Base-by-base conservation (phyloP, 2,797 vertebrate species). In the Smutsia gigantea region DNA sequence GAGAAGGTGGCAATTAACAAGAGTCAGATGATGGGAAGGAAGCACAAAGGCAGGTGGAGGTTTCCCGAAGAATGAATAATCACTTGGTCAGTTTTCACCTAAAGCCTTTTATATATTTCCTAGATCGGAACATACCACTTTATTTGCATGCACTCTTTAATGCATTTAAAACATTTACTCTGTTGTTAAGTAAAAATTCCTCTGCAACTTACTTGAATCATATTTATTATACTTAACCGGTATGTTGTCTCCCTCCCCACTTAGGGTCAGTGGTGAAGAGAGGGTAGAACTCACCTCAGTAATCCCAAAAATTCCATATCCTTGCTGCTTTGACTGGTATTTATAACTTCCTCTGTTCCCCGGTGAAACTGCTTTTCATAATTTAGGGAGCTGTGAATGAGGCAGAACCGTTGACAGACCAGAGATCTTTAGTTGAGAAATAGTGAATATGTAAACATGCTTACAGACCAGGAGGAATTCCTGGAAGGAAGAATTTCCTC, bases 401-500 rank as follows among this genome's bases (percentile, higher is more conserved):
- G 51, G 21, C 1, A 27, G 74, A 91, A 94, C 19, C 9, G 72
- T 59, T 87, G 64, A 84, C 53, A 63, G 34, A 34, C 66, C 34
- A 27, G 64, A 61, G 34, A 64, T 37, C 74, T 94, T 57, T 46
- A 39, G 77, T 25, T 81, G 55, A 97, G 79, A 82, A 94, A 23
- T 57, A n/a, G 69, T 81, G 37, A 83, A 53, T 84, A 79, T 69
- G 15, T 78, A 87, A 82, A 64, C 83, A 71, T 86, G 69, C 84
- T 66, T 95, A 53, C 17, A 59, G 25, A 84, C 19, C 11, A 72
- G 46, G 61, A 97, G 87, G 69, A 93, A 90, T 94, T 96, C 87
- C 75, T 97, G 94, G 87, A 95, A 89, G 64, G 74, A 95, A 87
- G 71, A 85, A 83, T 69, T 69, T 95, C 51, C 68, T 91, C 29